phyloP scores from a whole-genome alignment of 1,140 invertebrate genomes.

The roundworm (Caenorhabditis elegans) region WBcel235 BX284603.4:7019501-7020000 shows the following conservation, averaged over 20 bases:
- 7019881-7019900: constrained; percentile 17
- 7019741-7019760: constrained; percentile 6
- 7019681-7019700: not conserved
- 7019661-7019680: constrained; percentile 28
- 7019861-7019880: constrained; percentile 14
- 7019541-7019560: constrained; percentile 6
- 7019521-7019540: not conserved
- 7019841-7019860: constrained; percentile 13
- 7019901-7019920: not conserved
- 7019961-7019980: not conserved
- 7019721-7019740: not conserved
- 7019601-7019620: not conserved
- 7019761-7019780: constrained; percentile 26
- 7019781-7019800: constrained; percentile 16
- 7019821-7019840: constrained; percentile 1
- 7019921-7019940: constrained; percentile 22
- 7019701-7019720: not conserved
- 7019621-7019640: constrained; percentile 1
- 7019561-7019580: not conserved
- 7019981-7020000: constrained; percentile 2
- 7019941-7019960: not conserved
- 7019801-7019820: not conserved
- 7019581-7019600: not conserved
- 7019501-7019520: not conserved
- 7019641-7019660: constrained; percentile 5